phyloP scores from a whole-genome alignment of 2,797 vertebrate genomes.

The Danio kyathit region DNA sequence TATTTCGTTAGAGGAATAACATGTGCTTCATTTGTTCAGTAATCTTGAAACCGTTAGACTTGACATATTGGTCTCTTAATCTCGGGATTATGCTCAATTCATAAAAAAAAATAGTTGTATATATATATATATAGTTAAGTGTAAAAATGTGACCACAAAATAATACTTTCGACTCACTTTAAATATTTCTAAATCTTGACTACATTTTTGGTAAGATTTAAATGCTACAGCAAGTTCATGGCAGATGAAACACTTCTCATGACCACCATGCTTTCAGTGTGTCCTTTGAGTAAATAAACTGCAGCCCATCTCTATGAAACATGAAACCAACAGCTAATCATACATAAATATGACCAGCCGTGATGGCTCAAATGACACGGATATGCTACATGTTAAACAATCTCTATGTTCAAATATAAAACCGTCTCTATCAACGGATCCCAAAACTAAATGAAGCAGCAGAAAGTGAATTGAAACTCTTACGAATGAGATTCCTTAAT shows the following conservation, averaged over 20 bases:
- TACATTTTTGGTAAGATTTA: constrained; percentile 20
- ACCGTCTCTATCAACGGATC: constrained; percentile 8
- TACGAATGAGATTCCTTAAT: constrained; percentile 1
- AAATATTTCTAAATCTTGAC: constrained; percentile 1
- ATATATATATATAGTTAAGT: neutral
- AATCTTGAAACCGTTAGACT: constrained; percentile 32
- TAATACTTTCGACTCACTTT: neutral
- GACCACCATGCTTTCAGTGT: constrained; percentile 1
- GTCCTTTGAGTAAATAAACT: neutral
- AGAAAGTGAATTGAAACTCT: constrained; percentile 33
- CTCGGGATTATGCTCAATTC: neutral
- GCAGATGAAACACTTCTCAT: neutral
- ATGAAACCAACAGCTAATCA: neutral
- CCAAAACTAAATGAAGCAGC: constrained; percentile 23
- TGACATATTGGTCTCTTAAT: neutral
- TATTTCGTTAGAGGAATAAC: neutral
- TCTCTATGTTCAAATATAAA: neutral
- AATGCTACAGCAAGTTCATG: constrained; percentile 38
- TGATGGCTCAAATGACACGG: neutral
- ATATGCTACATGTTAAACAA: constrained; percentile 20
- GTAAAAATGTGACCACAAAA: constrained; percentile 16
- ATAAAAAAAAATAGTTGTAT: neutral
- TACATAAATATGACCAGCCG: constrained; percentile 1
- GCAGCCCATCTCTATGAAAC: neutral
- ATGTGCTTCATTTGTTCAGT: constrained; percentile 54